A percentile compares a stretch with the other conserved stretches of the same genome.
Conservation (phyloP, 2,113 vertebrate genomes). For the Hyla sarda region DNA sequence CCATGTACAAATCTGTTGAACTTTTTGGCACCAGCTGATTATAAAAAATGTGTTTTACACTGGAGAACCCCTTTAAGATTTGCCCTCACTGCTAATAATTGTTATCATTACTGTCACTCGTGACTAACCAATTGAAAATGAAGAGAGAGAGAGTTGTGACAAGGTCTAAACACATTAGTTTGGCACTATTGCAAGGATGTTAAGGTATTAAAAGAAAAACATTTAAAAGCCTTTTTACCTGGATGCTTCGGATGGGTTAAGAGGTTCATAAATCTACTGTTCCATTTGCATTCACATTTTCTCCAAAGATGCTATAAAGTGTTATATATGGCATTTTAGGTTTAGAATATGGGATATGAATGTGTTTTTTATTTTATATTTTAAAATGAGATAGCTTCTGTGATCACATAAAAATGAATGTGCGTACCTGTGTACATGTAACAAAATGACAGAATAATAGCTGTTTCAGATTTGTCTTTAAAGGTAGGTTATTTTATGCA, state of each 20-base stretch:
- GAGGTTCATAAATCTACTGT: neutral
- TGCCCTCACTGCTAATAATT: no score
- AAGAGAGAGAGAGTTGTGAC: no score
- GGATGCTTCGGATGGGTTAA: neutral
- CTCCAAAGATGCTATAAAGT: neutral
- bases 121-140: no score
- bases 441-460: neutral
- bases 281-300: neutral
- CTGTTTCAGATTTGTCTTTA: neutral
- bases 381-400: neutral
- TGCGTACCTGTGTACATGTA: neutral
- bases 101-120: no score
- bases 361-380: neutral
- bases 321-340: neutral
- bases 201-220: neutral
- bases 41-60: no score
- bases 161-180: no score
- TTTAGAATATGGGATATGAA: neutral
- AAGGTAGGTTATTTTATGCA: neutral
- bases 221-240: neutral
- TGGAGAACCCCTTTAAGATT: no score
- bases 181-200: no score
- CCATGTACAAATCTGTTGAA: no score
- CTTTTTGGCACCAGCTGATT: no score
- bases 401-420: neutral